Conservation (phyloP, 2,113 vertebrate species). For the Cololabis saira region DNA sequence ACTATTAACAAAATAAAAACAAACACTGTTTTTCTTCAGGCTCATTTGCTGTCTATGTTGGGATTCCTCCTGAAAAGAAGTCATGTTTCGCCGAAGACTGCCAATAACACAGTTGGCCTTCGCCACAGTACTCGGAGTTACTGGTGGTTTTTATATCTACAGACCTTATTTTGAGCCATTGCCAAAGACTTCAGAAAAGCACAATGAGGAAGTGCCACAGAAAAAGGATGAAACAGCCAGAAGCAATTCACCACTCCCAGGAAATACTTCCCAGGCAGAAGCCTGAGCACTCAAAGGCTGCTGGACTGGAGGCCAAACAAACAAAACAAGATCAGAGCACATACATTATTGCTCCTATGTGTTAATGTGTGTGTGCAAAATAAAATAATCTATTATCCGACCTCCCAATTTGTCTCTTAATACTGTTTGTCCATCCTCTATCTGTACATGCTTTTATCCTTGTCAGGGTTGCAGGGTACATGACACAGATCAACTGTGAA, state of each 20-base stretch:
- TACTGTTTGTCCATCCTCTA: too few species aligned
- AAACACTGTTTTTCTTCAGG: conserved; percentile 33
- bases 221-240: conserved; percentile 28
- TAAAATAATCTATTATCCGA: conserved; percentile 40
- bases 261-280: not conserved
- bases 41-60: conserved; percentile 4
- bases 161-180: conserved; percentile 80
- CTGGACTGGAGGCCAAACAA: not conserved
- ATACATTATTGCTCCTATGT: conserved; percentile 4
- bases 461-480: too few species aligned
- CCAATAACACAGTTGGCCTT: conserved; percentile 79
- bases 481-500: too few species aligned
- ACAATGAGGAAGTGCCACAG: conserved; percentile 42
- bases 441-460: too few species aligned
- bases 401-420: not conserved
- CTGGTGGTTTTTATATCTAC: conserved; percentile 90
- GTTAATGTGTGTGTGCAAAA: conserved; percentile 13
- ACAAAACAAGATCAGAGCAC: not conserved
- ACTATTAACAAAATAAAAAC: too few species aligned
- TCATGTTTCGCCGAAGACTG: conserved; percentile 78
- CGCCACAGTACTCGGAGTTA: conserved; percentile 82
- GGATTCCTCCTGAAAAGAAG: conserved; percentile 4
- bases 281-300: conserved; percentile 10
- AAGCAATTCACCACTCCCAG: conserved; percentile 1
- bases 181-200: conserved; percentile 38